Evolutionary conservation across 1,140 invertebrate genomes (phyloP).

Genomic region (Sipha flava): DNA sequence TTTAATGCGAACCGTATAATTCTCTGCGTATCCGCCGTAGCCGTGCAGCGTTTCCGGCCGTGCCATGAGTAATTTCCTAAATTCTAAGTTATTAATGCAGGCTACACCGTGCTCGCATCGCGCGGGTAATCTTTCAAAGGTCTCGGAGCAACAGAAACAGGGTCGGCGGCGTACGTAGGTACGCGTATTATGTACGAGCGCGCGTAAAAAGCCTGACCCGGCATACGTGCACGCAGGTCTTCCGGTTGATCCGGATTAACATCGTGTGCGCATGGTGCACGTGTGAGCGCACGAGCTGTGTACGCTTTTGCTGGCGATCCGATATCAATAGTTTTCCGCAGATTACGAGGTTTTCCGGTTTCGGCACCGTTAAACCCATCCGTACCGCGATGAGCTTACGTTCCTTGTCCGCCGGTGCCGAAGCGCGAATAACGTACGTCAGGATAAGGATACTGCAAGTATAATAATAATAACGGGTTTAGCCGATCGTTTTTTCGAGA

Average conservation of each 20-base stretch:
- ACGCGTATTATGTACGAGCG: background rate
- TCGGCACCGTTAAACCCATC: background rate
- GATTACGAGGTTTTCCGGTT: background rate
- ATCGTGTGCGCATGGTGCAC: background rate
- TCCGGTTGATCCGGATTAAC: conserved; percentile 14
- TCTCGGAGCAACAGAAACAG: background rate
- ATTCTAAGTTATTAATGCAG: conserved; percentile 17
- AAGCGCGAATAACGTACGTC: too few species aligned
- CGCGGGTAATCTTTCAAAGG: background rate
- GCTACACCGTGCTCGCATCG: background rate
- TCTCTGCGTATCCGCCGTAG: background rate
- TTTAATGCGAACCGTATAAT: conserved; percentile 20
- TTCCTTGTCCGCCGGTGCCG: background rate
- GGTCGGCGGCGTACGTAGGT: background rate
- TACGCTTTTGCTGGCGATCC: background rate
- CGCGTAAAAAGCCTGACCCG: background rate
- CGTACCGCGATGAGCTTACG: background rate
- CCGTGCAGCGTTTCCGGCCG: background rate
- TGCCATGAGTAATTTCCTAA: conserved; percentile 9
- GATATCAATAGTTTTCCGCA: conserved; percentile 15
- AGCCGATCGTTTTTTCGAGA: too few species aligned
- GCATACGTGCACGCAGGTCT: background rate
- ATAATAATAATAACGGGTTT: too few species aligned
- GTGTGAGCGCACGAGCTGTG: background rate
- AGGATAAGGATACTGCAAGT: too few species aligned